These are phyloP conservation scores for Terebella lapidaria DNA, from an alignment of 2,888 invertebrate species.

Conservation along the genomic window DNA sequence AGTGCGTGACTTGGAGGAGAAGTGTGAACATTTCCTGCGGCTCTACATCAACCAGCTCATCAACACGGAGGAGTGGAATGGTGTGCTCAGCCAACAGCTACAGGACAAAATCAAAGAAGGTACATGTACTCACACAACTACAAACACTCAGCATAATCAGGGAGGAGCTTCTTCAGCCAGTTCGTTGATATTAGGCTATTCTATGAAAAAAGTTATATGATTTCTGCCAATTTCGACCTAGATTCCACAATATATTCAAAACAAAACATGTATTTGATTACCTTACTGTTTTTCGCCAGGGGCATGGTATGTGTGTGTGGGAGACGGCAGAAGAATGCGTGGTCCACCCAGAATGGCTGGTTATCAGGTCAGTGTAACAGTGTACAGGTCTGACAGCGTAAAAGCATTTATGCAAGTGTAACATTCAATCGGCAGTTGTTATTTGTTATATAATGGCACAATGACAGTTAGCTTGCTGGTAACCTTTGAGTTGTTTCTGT, in stretches of 20 bases:
- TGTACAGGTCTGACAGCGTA: no score
- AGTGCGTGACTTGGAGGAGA: constrained; percentile 28
- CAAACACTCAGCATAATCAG: no score
- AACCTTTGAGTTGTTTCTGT: no score
- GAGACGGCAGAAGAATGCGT: neutral
- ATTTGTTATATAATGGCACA: neutral
- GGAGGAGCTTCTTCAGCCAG: no score
- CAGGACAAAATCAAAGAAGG: neutral
- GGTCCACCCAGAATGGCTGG: neutral
- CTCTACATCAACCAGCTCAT: constrained; percentile 36
- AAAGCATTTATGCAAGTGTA: neutral
- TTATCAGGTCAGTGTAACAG: no score
- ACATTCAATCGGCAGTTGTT: neutral
- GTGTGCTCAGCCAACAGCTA: neutral
- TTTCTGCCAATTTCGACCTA: no score
- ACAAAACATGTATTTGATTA: neutral
- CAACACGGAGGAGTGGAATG: constrained; percentile 31
- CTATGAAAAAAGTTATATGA: no score
- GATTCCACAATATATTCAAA: no score
- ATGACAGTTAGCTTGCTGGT: neutral
- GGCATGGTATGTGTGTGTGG: constrained; percentile 3
- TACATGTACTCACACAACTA: no score
- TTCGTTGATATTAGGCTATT: no score
- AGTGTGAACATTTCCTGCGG: constrained; percentile 35
- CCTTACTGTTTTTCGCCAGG: neutral